These are phyloP conservation scores for Mus minutoides DNA, from an alignment of 2,797 vertebrate genomes.

Conservation along the genomic window DNA sequence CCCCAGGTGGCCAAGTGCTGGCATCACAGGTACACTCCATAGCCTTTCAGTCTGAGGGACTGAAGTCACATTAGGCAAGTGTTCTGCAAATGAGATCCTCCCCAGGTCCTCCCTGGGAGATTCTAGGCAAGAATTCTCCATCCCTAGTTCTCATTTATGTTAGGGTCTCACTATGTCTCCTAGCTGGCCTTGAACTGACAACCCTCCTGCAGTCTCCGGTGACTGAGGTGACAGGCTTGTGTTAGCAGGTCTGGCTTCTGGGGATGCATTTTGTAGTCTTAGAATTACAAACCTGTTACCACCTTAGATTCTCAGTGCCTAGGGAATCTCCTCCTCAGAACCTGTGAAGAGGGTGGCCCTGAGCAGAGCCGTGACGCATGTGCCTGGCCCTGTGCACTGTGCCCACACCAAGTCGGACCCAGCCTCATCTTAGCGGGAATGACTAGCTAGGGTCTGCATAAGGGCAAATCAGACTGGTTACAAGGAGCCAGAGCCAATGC, in stretches of 20 bases:
- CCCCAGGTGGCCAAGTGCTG: not conserved
- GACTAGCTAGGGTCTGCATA: not conserved
- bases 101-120: not conserved
- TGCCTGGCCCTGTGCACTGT: not conserved
- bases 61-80: not conserved
- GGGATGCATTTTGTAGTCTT: not conserved
- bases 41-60: not conserved
- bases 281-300: not conserved
- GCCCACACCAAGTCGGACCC: not conserved
- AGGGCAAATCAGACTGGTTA: not conserved
- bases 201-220: not conserved
- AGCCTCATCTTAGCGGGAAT: not conserved
- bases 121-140: not conserved
- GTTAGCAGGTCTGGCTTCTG: not conserved
- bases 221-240: not conserved
- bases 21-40: not conserved
- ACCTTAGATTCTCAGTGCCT: not conserved
- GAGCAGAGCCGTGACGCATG: not conserved
- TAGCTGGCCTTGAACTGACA: not conserved
- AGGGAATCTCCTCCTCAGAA: no score
- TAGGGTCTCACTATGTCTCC: not conserved
- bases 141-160: not conserved
- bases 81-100: not conserved
- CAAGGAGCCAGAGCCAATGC: not conserved
- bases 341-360: not conserved